Evolutionary conservation across 2,113 vertebrate genomes (phyloP), one percentile per base, ranked within the genome.

Genomic region (Clupea harengus): DNA sequence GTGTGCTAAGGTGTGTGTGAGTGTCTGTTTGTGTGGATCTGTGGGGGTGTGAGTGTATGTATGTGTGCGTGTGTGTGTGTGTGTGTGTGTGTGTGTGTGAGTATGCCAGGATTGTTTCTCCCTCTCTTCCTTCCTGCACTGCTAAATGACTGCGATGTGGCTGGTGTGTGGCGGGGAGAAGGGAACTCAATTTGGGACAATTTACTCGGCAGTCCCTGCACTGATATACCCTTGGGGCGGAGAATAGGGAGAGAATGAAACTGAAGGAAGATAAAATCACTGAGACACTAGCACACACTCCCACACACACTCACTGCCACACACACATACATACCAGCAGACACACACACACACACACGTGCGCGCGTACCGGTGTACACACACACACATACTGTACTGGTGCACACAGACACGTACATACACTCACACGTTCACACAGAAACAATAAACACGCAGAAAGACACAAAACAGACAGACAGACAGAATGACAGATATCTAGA

Each of bases 171-270:
- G 96, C 94, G 95, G 96, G 96, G 95, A 98, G 97, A 94, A 97
- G 83, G 96, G 97, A 98, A 97, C 96, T 98, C 97, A 99, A 98
- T 99, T 99, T 98, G 97, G 96, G 97, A 97, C 97, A 97, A 99
- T 98, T 99, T 98, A 97, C 97, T 97, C 95, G 92, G 96, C 96
- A 97, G 96, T 97, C 96, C 96, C 95, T 96, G 95, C 95, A 95
- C 96, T 95, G 94, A 95, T 95, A 95, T 97, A 97, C 96, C 95
- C 95, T 96, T 93, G 97, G 94, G 95, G 96, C 95, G 94, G 95
- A 96, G 96, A 97, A 97, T 95, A 96, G 96, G 93, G 95, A 97
- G 96, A 97, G 97, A 98, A 98, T 97, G 97, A 97, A 98, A 97
- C 95, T 96, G 96, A 97, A 97, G 96, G 96, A 96, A 97, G 97